Percentiles rank a stretch among this genome's conserved stretches.
Conservation (phyloP, 2,888 invertebrate genomes). For the Abscondita cerata region DNA sequence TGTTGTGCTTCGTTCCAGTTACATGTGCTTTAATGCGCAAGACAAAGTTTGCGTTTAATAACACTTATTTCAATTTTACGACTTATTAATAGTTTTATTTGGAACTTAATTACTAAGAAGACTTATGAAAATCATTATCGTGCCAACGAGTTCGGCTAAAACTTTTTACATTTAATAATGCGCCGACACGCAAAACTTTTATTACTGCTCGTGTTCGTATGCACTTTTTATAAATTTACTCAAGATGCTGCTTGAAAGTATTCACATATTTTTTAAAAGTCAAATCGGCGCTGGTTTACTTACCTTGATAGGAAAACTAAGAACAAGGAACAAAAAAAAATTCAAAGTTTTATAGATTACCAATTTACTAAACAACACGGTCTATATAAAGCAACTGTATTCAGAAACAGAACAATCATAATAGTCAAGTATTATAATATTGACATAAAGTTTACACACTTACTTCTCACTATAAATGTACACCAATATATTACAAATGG, state of each 20-base stretch:
- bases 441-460: constrained; percentile 56
- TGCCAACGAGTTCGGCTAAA: too few species aligned
- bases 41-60: constrained; percentile 3
- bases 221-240: too few species aligned
- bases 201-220: too few species aligned
- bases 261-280: too few species aligned
- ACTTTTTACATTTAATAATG: too few species aligned
- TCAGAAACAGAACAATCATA: constrained; percentile 57
- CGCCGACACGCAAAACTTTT: too few species aligned
- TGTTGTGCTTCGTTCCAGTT: too few species aligned
- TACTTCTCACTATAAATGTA: constrained; percentile 55
- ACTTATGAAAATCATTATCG: too few species aligned
- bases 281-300: not conserved
- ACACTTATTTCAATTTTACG: not conserved
- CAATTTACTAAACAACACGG: constrained; percentile 60
- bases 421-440: constrained; percentile 51
- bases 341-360: constrained; percentile 51
- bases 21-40: too few species aligned
- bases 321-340: constrained; percentile 28
- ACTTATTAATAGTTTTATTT: too few species aligned
- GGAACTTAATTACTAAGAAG: too few species aligned
- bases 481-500: constrained; percentile 59
- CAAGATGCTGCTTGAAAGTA: too few species aligned
- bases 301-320: not conserved
- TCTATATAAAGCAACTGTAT: constrained; percentile 54